Base-by-base conservation (phyloP, 1,140 invertebrate species). In the Pseudomyrmex sp. region DNA sequence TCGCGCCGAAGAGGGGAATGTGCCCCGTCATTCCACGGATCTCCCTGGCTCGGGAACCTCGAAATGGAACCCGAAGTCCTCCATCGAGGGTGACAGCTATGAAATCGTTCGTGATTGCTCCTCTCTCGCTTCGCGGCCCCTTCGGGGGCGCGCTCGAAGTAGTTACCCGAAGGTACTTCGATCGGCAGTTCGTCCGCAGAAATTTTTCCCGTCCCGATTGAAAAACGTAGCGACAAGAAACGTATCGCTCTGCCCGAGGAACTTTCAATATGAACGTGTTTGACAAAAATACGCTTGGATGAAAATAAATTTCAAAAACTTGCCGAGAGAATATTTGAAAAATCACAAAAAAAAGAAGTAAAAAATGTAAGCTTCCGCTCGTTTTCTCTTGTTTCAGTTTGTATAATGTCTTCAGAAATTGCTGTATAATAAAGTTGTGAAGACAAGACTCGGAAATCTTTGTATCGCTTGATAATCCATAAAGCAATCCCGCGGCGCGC, bases 61-160 rank as follows among this genome's bases (percentile, higher is more conserved):
- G 90, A 88, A 87, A 89, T 85, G 62, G 72, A 80, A 84, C 83
- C 85, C 63, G 69, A 74, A 73, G 79, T 86, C 87, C 73, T 84
- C 87, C 79, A 79, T 52, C 83, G 56, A 76, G 73, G 84, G 77
- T 77, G 91, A 91, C 90, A 90, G 91, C 88, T 91, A 90, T 91
- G 89, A 91, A 91, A 92, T 92, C 86, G 90, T 69, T 73, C 80
- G 66, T 85, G 91, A 90, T 91, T 90, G 90, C 89, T 88, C 82
- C 80, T 76, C 80, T 76, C 88, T 82, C 86, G 77, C 75, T 86
- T 89, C 68, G 82, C 77, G 23, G 79, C 75, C 79, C 68, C 68
- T 50, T 18, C 44, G 18, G 18, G 18, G 18, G 54, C 58, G 44
- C 48, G 52, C 63, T 20, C 66, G 61, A 63, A 77, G 59, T 69